These are phyloP conservation scores for Diuraphis noxia DNA, from an alignment of 1,140 invertebrate genomes.

Conservation along the genomic window DNA sequence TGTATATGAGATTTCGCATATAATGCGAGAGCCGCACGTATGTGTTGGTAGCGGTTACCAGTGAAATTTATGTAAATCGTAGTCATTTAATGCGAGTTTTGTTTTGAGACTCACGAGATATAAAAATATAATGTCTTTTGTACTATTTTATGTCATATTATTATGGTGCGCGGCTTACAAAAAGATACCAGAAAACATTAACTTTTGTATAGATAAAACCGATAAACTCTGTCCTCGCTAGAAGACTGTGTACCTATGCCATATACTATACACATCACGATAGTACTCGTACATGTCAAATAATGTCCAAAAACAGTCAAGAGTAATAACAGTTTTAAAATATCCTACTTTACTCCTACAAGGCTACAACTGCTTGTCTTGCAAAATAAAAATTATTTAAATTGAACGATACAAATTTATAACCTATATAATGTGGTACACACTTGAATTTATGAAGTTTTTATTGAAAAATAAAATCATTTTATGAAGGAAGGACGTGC, in stretches of 20 bases:
- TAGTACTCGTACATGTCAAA: not conserved
- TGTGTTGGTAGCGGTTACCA: not conserved
- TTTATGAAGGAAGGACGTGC: not conserved
- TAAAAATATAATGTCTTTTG: constrained; percentile 36
- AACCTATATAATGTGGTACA: not conserved
- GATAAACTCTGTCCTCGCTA: not conserved
- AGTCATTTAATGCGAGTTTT: constrained; percentile 7
- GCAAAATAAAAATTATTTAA: not conserved
- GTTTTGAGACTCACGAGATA: not conserved
- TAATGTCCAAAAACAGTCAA: not conserved
- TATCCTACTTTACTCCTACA: not conserved
- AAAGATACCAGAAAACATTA: constrained; percentile 16
- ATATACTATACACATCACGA: not conserved
- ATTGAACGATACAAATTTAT: not conserved
- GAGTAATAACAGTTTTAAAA: not conserved
- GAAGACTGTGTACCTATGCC: no score
- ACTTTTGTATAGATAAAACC: constrained; percentile 10
- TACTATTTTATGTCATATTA: not conserved
- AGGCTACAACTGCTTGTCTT: not conserved
- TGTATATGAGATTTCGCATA: not conserved
- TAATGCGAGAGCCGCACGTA: not conserved
- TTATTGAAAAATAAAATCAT: not conserved
- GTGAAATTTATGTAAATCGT: constrained; percentile 13
- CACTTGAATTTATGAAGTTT: not conserved
- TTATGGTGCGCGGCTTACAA: not conserved